phyloP scores from a whole-genome alignment of 2,888 invertebrate species.

The Apeira syringaria region DNA sequence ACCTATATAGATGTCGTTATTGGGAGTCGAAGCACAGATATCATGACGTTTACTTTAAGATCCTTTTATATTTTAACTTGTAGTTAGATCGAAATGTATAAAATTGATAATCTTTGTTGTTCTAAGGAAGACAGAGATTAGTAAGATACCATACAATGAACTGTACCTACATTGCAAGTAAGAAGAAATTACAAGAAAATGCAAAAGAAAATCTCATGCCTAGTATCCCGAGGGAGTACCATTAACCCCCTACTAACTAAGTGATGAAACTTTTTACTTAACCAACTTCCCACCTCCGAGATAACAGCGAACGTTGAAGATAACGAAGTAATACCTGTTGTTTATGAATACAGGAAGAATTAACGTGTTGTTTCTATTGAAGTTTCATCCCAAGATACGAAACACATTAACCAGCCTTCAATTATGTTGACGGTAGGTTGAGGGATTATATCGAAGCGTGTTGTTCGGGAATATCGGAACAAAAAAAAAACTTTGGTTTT shows the following conservation, averaged over 20 bases:
- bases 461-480: no score
- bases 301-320: slow-evolving; percentile 20
- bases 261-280: slow-evolving; percentile 42
- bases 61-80: no score
- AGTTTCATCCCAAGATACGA: slow-evolving; percentile 10
- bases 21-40: no score
- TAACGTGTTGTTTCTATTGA: slow-evolving; percentile 12
- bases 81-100: no score
- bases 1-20: no score
- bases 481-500: no score
- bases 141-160: background rate
- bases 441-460: no score
- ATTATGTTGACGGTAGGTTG: slow-evolving; percentile 6
- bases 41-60: no score
- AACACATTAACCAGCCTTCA: slow-evolving; percentile 13
- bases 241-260: slow-evolving; percentile 37
- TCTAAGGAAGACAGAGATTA: no score
- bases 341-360: slow-evolving; percentile 22
- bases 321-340: slow-evolving; percentile 23
- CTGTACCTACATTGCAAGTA: background rate
- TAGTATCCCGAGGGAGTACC: slow-evolving; percentile 29
- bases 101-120: no score
- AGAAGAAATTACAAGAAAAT: background rate
- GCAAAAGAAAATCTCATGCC: slow-evolving; percentile 14
- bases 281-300: slow-evolving; percentile 21